Conservation (phyloP, 2,888 invertebrate species). For the Caenorhabditis angaria region DNA sequence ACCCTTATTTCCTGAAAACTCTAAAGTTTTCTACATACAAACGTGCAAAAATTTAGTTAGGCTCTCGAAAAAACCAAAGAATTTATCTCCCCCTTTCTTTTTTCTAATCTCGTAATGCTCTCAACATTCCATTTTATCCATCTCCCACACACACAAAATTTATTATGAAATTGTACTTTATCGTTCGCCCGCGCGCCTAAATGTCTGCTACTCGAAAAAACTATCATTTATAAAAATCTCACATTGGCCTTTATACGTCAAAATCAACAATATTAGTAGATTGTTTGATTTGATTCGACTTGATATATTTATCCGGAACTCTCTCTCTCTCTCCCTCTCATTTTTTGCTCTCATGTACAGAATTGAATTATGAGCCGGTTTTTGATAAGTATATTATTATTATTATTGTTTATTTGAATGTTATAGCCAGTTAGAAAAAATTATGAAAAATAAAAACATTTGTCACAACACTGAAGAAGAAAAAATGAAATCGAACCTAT, state of each 20-base stretch:
- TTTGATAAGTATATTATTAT: too few species aligned
- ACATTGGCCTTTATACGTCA: constrained; percentile 29
- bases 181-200: not conserved
- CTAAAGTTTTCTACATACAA: too few species aligned
- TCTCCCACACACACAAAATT: not conserved
- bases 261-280: constrained; percentile 21
- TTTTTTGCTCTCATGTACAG: too few species aligned
- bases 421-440: not conserved
- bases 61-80: not conserved
- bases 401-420: not conserved
- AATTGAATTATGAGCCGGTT: too few species aligned
- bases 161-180: too few species aligned
- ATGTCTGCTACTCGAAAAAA: not conserved
- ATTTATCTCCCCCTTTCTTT: not conserved
- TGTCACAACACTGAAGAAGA: not conserved
- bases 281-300: not conserved
- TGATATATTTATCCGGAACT: too few species aligned
- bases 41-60: not conserved
- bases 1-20: too few species aligned
- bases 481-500: not conserved
- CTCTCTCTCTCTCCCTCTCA: too few species aligned
- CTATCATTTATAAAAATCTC: not conserved
- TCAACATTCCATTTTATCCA: not conserved
- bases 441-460: too few species aligned
- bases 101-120: too few species aligned